These are phyloP conservation scores for Acleris emargana DNA, from an alignment of 2,888 invertebrate genomes.

Conservation along the genomic window DNA sequence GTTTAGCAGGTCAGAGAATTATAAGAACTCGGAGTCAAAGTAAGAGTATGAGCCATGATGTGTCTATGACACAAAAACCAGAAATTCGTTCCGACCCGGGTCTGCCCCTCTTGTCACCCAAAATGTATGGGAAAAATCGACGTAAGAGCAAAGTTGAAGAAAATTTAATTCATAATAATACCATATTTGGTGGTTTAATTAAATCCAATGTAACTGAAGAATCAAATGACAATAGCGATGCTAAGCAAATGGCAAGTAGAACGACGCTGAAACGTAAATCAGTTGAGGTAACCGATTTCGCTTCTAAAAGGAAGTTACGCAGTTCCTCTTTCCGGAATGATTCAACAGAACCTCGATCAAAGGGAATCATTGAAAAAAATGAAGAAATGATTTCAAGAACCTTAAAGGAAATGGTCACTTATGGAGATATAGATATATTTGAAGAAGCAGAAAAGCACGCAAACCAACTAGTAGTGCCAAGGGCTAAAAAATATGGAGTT, in stretches of 20 bases:
- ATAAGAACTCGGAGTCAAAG: conserved; percentile 47
- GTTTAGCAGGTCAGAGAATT: conserved; percentile 27
- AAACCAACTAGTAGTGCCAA: conserved; percentile 23
- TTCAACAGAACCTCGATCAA: conserved; percentile 5
- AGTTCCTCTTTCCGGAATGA: conserved; percentile 45
- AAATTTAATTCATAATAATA: neutral
- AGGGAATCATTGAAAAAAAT: conserved; percentile 1
- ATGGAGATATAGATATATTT: conserved; percentile 54
- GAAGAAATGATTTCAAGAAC: conserved; percentile 16
- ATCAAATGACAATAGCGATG: conserved; percentile 14
- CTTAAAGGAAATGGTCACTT: conserved; percentile 40
- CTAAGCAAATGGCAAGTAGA: conserved; percentile 30
- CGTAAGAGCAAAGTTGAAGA: conserved; percentile 2
- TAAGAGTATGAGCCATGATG: conserved; percentile 34
- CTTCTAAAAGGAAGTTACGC: conserved; percentile 55
- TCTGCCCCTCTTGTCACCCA: conserved; percentile 18
- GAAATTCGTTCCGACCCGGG: neutral
- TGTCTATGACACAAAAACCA: neutral
- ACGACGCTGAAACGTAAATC: conserved; percentile 49
- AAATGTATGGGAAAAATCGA: conserved; percentile 19
- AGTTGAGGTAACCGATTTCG: conserved; percentile 44
- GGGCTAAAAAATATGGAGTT: conserved; percentile 48
- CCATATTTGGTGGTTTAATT: neutral
- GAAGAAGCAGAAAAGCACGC: conserved; percentile 24
- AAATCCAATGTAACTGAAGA: conserved; percentile 20